phyloP scores from a whole-genome alignment of 2,113 vertebrate species.

The Bombycilla garrulus region DNA sequence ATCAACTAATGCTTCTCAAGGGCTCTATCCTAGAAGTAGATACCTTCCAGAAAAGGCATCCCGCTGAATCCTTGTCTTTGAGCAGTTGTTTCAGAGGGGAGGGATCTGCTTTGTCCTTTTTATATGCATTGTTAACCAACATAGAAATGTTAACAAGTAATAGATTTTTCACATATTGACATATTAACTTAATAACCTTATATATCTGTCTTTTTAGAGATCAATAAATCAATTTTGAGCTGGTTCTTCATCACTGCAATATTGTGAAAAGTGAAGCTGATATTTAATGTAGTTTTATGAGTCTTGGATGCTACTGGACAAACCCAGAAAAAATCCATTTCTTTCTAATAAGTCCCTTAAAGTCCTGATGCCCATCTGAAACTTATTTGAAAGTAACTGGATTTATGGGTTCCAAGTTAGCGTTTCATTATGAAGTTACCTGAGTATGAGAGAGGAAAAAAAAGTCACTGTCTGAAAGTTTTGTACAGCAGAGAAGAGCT shows the following conservation, averaged over 20 bases:
- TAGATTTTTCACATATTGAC: constrained; percentile 5
- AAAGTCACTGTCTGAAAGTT: neutral
- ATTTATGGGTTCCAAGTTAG: constrained; percentile 2
- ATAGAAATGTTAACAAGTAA: neutral
- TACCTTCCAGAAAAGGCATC: neutral
- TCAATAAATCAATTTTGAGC: constrained; percentile 23
- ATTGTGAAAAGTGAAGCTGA: neutral
- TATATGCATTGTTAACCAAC: neutral
- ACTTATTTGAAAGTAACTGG: constrained; percentile 6
- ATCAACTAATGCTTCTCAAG: neutral
- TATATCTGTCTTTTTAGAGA: constrained; percentile 24
- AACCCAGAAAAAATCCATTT: neutral
- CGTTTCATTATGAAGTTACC: neutral
- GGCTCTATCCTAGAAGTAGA: neutral
- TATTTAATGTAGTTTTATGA: constrained; percentile 23
- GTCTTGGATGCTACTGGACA: neutral
- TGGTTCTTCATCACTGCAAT: constrained; percentile 6
- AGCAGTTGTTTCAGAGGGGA: neutral
- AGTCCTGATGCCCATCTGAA: neutral
- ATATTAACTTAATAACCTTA: constrained; percentile 18
- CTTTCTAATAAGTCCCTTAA: neutral
- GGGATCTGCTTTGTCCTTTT: neutral
- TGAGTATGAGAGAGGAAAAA: neutral
- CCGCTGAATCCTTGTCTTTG: neutral
- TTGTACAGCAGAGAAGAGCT: neutral